Conservation (phyloP, 2,113 vertebrate species). For the Holacanthus passer region DNA sequence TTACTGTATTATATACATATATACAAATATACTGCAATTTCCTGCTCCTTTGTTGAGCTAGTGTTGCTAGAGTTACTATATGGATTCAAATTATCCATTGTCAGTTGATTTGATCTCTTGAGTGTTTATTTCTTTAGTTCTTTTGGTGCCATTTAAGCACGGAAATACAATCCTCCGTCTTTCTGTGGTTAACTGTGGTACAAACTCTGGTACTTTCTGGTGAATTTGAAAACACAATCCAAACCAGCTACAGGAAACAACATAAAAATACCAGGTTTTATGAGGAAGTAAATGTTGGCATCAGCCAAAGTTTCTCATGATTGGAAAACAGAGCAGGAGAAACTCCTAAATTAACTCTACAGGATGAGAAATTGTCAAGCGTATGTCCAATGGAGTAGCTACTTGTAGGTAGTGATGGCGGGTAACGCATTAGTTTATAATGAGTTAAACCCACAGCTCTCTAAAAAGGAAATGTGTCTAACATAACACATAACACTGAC, state of each 20-base stretch:
- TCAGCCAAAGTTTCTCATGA: not conserved
- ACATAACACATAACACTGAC: too few species aligned
- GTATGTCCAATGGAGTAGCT: not conserved
- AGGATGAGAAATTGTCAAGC: not conserved
- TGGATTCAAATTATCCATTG: not conserved
- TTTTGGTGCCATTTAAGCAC: not conserved
- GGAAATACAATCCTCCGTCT: not conserved
- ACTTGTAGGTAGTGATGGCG: too few species aligned
- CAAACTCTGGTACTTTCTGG: too few species aligned
- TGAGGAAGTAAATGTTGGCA: not conserved
- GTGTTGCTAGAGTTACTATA: not conserved
- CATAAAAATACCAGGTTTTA: not conserved
- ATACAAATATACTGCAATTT: too few species aligned
- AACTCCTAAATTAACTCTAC: not conserved
- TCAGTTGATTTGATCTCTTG: not conserved
- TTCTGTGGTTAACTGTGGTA: too few species aligned
- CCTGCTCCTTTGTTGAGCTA: not conserved
- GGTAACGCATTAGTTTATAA: not conserved
- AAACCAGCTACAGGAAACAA: not conserved
- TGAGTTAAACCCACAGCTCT: not conserved
- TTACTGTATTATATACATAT: too few species aligned
- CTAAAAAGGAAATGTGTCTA: not conserved
- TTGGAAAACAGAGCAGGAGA: not conserved
- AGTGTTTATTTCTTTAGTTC: not conserved
- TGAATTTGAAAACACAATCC: not conserved